A percentile compares a stretch with the other conserved stretches of the same genome.
These are phyloP conservation scores for Melanostoma scalare DNA, from an alignment of 2,888 invertebrate genomes.

Conservation along the genomic window DNA sequence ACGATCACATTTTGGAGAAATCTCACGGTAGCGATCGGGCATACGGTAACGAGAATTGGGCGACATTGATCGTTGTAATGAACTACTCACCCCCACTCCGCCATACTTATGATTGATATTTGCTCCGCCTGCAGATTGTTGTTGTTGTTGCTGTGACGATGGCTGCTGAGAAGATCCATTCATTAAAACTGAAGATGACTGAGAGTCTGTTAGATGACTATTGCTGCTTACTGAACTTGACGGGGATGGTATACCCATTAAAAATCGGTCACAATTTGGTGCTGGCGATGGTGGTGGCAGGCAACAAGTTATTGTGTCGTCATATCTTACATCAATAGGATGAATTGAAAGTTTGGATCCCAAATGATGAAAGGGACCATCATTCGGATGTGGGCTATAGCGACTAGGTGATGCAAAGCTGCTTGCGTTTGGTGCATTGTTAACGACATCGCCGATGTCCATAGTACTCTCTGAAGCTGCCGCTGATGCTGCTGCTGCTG, in stretches of 20 bases:
- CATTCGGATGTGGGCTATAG: constrained; percentile 75
- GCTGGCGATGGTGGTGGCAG: constrained; percentile 82
- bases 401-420: constrained; percentile 75
- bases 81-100: constrained; percentile 10
- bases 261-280: constrained; percentile 80
- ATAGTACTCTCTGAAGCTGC: constrained; percentile 59
- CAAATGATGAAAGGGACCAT: constrained; percentile 72
- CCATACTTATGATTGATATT: constrained; percentile 59
- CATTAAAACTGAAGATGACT: constrained; percentile 25
- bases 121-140: constrained; percentile 48
- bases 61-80: constrained; percentile 78
- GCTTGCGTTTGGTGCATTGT: constrained; percentile 33
- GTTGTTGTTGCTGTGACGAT: constrained; percentile 46
- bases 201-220: constrained; percentile 54
- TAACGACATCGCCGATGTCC: constrained; percentile 41
- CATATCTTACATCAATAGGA: constrained; percentile 76
- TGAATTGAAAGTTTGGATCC: constrained; percentile 75
- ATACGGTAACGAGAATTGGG: constrained; percentile 80
- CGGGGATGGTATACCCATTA: constrained; percentile 76
- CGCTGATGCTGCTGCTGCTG: constrained; percentile 73
- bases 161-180: constrained; percentile 20
- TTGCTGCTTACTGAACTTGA: constrained; percentile 66
- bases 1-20: constrained; percentile 75
- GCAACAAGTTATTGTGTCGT: constrained; percentile 78
- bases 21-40: constrained; percentile 79